Base-by-base conservation (phyloP, 2,888 invertebrate species). In the Caenorhabditis afra region DNA sequence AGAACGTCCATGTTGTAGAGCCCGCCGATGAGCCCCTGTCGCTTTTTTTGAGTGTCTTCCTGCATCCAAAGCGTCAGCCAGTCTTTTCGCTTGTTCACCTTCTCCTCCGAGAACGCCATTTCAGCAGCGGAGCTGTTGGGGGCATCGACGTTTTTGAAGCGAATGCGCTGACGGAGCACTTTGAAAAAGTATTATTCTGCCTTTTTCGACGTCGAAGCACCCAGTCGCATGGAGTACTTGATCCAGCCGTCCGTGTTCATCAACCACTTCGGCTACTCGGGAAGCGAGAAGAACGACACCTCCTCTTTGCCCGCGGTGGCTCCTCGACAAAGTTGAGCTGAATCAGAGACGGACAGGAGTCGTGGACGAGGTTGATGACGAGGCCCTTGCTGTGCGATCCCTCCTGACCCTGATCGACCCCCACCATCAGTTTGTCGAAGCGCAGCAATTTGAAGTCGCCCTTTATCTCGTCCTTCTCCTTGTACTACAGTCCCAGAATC, bases 231-330 rank as follows among this genome's bases (percentile, higher is more conserved):
- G 96, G 99, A 99, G 94, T 99, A 99, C 93, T 99, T 99, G 92
- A 97, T 94, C 93, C 95, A 94, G 91, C 97, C 96, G 0, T 94
- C 93, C 0, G 95, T 97, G 85, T 94, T 94, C 37, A 92, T 92
- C 91, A 96, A 96, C 99, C 99, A 99, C 90, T 97, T 96, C 86
- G 97, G 96, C 91, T 98, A 97, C 91, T 99, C 99, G 0, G 99
- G 99, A 86, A 99, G 91, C 1, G 97, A 97, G 92, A 95, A 99
- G 91, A 99, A 99, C 0, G 95, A 94, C 14, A 94, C 90, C 85
- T 94, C 94, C 85, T 94, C 93, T 87, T 94, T 94, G 10, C 91
- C 92, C 90, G 97, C 98, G 0, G 93, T 93, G 0, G 94, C 91
- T 99, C 96, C 91, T 98, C 97, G n/a, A 99, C 92, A 90, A 99